Base-by-base conservation (phyloP, 2,888 invertebrate species). In the Cheilosia variabilis region DNA sequence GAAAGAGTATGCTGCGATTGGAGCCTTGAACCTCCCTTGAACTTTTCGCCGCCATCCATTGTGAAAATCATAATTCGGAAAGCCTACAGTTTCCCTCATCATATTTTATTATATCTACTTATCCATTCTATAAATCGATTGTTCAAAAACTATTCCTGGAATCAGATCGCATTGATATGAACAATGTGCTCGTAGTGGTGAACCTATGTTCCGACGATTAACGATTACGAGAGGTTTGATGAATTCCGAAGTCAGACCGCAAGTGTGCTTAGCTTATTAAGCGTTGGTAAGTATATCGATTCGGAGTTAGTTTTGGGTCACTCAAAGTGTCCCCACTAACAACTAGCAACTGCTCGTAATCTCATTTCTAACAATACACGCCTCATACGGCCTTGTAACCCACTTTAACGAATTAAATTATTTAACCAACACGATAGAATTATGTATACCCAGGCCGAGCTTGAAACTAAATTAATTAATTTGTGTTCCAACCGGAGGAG, bases 391-490 rank as follows among this genome's bases (percentile, higher is more conserved):
- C 81, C 81, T 71, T 81, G 66, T 57, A 71, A 47, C 81, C 63
- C 71, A 81, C 76, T 81, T 65, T 53, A 76, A 47, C 24, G 55
- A 50, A 69, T 69, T 69, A 57, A 71, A 52, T 57, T 63, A 37
- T 66, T 71, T 57, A 69, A 69, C 62, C 69, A 65, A 45, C 69
- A 37, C 41, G 37, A 50, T 31, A 31, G 5, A 50, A 78, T 57
- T 63, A 62, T 63, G 63, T 65, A 22, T 1, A 62, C 57, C 15
- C 19, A 22, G 19, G 15, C 55, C 75, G 19, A 66, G 34, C 62
- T 62, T 41, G 9, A 31, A 69, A 43, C 34, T 43, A 63, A 81
- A 76, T 76, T 76, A 76, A 81, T 81, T 81, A 81, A 81, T 76
- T 81, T 76, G 76, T 69, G 43, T n/a, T 34, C 41, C 47, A 57